Evolutionary conservation across 2,113 vertebrate species (phyloP), one percentile per base, ranked within the genome.

Genomic region (Phylloscopus trochilus): DNA sequence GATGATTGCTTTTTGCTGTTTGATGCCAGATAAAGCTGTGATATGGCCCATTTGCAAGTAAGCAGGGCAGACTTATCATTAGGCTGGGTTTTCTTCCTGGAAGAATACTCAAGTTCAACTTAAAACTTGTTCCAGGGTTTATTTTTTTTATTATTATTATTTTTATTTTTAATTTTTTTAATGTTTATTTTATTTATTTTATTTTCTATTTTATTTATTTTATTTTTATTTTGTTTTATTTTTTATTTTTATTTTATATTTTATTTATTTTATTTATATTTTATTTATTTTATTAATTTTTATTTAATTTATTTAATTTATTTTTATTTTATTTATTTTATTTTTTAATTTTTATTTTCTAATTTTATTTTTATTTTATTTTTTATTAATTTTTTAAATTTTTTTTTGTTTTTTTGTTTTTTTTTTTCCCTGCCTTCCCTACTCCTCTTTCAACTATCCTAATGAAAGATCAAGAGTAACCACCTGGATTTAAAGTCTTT

Each of bases 1-100:
- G 5, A 4, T 0, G 0, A 62, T 17, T 53, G 7, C 6, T 53
- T 83, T 83, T 47, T n/a, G 18, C 24, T 47, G 3, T 52, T 83
- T 43, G 20, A 28, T 56, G n/a, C 12, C 9, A 51, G n/a, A n/a
- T 53, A 56, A 62, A 92, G 10, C 28, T 90, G 31, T 72, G 21
- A 53, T 33, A 37, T 24, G 6, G 20, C 37, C 46, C 8, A 6
- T 56, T 47, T 74, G 31, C 15, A 51, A 82, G 17, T 62, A 70
- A 67, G 46, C 44, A 72, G 33, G 47, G 82, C 15, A 55, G 15
- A 51, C 2, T n/a, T n/a, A 56, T 10, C 27, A 52, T 43, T 31
- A 47, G 6, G 3, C 22, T 82, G 11, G 11, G 2, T 27, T 69
- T 23, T 56, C 44, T 60, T 66, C 51, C 33, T 72, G 30, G 23